Evolutionary conservation across 1,140 invertebrate genomes (phyloP), one percentile per base, ranked within the genome.

Genomic region (Magallana ariakensis): DNA sequence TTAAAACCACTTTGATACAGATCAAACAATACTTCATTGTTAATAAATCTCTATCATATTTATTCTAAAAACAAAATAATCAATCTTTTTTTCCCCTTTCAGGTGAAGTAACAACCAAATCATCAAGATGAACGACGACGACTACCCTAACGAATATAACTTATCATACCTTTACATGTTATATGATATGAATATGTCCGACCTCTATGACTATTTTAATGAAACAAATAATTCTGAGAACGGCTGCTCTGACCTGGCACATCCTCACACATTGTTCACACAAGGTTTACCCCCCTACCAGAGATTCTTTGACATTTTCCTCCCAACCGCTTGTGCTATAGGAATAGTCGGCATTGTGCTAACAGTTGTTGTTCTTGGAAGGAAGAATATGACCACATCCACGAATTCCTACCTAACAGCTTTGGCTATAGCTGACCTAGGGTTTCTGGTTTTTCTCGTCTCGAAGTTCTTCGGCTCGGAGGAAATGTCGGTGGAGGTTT

Each of bases 341-440:
- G 97, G 97, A 82, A 95, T 97, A 60, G 93, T 97, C 86, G 97
- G 97, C 55, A 97, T 97, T 92, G 94, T 96, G 57, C 94, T 97
- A 57, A 97, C 97, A 58, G 96, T 97, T 85, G 96, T 97, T 90
- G 96, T 97, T 84, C 95, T 97, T 85, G 97, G 96, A 88, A 95
- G 96, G 82, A 95, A 96, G 90, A 95, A 96, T 56, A 97, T 97
- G 97, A 94, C 96, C 85, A 96, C 96, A 86, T 97, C 97, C 53
- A 97, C 97, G 62, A 97, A 97, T 94, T 93, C 91, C 89, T 97
- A 97, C 93, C 94, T 97, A 90, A 96, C 96, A 83, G 97, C 97
- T 0, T 92, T 97, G 88, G 97, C 97, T 54, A 95, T 96, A 57
- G 96, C 97, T 33, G 97, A 97, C 91, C 95, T 97, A 80, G 94